phyloP scores from a whole-genome alignment of 2,113 vertebrate species.

The Lepidothrix coronata region DNA sequence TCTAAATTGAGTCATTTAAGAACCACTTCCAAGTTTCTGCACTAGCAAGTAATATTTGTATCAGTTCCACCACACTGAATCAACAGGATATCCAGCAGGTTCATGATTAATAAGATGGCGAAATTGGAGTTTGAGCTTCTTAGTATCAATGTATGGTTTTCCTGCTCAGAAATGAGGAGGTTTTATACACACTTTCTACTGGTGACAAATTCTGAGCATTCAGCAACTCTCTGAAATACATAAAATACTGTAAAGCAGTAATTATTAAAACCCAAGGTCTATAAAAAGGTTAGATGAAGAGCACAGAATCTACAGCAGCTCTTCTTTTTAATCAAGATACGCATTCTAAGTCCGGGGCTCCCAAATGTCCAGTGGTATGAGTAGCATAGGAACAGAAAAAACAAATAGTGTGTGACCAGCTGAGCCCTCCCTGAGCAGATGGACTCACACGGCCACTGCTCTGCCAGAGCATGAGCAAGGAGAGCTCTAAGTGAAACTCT shows the following conservation, averaged over 20 bases:
- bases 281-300: not conserved
- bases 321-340: not conserved
- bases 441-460: not conserved
- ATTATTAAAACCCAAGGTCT: not conserved
- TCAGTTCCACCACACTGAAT: not conserved
- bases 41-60: not conserved
- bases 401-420: slow-evolving; percentile 19
- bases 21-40: not conserved
- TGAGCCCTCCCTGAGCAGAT: not conserved
- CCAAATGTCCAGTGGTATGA: not conserved
- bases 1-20: not conserved
- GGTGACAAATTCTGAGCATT: not conserved
- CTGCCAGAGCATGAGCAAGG: not conserved
- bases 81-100: not conserved
- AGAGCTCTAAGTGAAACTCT: not conserved
- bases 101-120: not conserved
- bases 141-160: not conserved
- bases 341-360: not conserved
- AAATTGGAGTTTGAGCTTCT: not conserved
- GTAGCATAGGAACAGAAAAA: slow-evolving; percentile 26
- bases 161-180: not conserved
- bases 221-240: not conserved
- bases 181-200: not conserved
- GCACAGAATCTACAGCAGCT: not conserved
- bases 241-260: not conserved